phyloP scores from a whole-genome alignment of 2,888 invertebrate species.

The Sthenelais limicola region DNA sequence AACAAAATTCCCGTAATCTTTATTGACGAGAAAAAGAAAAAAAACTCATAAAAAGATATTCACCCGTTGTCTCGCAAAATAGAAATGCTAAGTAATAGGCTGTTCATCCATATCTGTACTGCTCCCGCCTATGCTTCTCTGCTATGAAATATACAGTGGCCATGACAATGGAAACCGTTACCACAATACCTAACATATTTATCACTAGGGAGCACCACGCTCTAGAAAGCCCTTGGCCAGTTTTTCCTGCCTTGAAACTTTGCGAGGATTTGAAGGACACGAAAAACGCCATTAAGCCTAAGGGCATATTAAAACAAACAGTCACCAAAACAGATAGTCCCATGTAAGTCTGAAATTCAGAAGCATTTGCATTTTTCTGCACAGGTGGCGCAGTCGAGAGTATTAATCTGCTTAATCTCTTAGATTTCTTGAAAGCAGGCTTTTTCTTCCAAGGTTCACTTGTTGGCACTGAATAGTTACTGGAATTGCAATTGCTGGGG shows the following conservation, averaged over 20 bases:
- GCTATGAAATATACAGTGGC: constrained; percentile 13
- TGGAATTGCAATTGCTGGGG: too few species aligned
- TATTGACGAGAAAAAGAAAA: too few species aligned
- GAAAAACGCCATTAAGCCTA: constrained; percentile 31
- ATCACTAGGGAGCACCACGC: constrained; percentile 13
- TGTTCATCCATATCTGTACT: constrained; percentile 17
- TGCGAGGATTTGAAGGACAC: constrained; percentile 15
- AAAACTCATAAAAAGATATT: too few species aligned
- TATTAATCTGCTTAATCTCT: too few species aligned
- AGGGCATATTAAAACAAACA: constrained; percentile 22
- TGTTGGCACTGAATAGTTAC: too few species aligned
- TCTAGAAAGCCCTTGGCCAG: neutral
- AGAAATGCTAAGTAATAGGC: too few species aligned
- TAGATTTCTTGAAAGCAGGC: too few species aligned
- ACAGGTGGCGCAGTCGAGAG: too few species aligned
- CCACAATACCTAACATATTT: constrained; percentile 16
- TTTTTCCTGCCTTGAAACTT: constrained; percentile 17
- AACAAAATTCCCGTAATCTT: too few species aligned
- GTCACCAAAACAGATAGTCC: neutral
- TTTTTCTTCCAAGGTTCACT: too few species aligned
- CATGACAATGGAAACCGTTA: constrained; percentile 15
- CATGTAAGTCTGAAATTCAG: constrained; percentile 26
- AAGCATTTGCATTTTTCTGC: too few species aligned
- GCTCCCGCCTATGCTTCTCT: constrained; percentile 2
- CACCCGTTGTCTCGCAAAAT: too few species aligned